Conservation (phyloP, 1,140 invertebrate species). For the Carposina sasakii region DNA sequence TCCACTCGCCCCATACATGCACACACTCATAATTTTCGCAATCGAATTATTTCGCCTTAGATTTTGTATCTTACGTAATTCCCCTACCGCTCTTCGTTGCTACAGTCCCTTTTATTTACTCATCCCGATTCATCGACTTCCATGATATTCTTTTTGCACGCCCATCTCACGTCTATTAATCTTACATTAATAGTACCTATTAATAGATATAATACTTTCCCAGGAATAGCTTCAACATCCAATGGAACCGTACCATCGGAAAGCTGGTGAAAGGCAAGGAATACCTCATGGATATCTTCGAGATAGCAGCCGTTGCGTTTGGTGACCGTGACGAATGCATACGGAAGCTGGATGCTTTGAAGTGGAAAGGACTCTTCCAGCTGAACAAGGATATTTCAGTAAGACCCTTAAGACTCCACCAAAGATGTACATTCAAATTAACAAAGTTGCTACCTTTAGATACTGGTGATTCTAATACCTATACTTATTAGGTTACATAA, state of each 20-base stretch:
- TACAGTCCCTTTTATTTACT: too few relatives aligned
- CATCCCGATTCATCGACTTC: too few relatives aligned
- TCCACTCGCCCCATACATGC: too few relatives aligned
- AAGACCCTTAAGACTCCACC: constrained; percentile 1
- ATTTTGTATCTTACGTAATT: too few relatives aligned
- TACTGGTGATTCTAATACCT: neutral
- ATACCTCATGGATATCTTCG: constrained; percentile 82
- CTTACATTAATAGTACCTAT: too few relatives aligned
- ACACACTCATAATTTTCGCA: too few relatives aligned
- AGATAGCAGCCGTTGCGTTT: constrained; percentile 83
- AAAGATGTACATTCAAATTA: neutral
- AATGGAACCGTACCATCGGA: constrained; percentile 79
- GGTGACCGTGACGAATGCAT: constrained; percentile 86
- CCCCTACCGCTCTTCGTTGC: too few relatives aligned
- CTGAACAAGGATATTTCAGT: constrained; percentile 70
- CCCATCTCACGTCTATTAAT: too few relatives aligned
- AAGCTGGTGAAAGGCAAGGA: constrained; percentile 78
- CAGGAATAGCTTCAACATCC: constrained; percentile 79
- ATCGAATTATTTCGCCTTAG: too few relatives aligned
- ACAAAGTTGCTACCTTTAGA: neutral
- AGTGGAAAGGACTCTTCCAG: constrained; percentile 75
- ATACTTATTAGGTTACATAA: neutral
- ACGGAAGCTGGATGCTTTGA: constrained; percentile 81
- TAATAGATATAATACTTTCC: too few relatives aligned
- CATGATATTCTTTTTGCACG: too few relatives aligned